Evolutionary conservation across 1,140 invertebrate genomes (phyloP), one percentile per base, ranked within the genome.

Genomic region (Camponotus pennsylvanicus): DNA sequence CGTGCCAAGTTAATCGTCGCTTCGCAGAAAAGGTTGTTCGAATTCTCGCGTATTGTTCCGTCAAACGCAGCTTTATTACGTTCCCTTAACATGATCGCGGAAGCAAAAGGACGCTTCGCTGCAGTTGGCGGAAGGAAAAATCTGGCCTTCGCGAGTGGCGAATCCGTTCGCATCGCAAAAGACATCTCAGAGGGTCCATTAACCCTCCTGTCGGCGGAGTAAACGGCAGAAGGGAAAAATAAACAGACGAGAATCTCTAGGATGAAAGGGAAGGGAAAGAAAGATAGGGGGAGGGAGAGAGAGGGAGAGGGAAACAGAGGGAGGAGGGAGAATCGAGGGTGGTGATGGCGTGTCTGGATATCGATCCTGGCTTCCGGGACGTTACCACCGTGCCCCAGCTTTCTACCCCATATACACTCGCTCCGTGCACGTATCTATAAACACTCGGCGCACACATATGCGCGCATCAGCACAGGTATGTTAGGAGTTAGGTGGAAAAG

Each of bases 311-410:
- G 61, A 59, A 32, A 37, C 52, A 49, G 49, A 27, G 69, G 80
- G 79, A 66, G 59, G 75, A 57, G 32, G 55, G 70, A n/a, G 57
- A 80, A 61, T 71, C 34, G 77, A 76, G 86, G 83, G 64, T 80
- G 86, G 88, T 86, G 85, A 90, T 91, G 85, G 91, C 89, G 88
- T 91, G 91, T 91, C 91, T 88, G 89, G 85, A 89, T 92, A 92
- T 92, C 91, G 91, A 92, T 92, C 91, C 78, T 67, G 83, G 79
- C 83, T 90, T 91, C 90, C 88, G 87, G 88, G 85, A 92, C 88
- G 88, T 88, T 92, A 88, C 89, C 89, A 73, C 52, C 87, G 80
- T 90, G 91, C 67, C 88, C 88, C 71, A 85, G 80, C 89, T 89
- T 91, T 91, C 88, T 87, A 64, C 59, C 84, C 64, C 78, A 75